These are phyloP conservation scores for Mionectes macconnelli DNA, from an alignment of 2,113 vertebrate species.

Conservation along the genomic window DNA sequence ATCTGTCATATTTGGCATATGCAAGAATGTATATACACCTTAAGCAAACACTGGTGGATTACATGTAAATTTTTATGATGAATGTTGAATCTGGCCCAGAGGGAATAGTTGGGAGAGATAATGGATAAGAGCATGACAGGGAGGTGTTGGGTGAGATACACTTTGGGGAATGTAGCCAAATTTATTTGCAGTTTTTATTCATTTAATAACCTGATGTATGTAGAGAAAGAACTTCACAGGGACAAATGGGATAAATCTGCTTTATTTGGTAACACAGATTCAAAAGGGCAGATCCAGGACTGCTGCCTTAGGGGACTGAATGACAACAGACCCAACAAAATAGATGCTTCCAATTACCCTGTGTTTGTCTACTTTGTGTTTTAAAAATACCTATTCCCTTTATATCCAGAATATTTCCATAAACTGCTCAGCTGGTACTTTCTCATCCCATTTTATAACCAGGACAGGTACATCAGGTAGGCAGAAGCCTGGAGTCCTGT, in stretches of 20 bases:
- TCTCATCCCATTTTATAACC: neutral
- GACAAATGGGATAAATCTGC: neutral
- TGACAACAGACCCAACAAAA: neutral
- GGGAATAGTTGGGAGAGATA: neutral
- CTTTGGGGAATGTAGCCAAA: neutral
- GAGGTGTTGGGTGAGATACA: neutral
- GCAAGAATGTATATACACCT: neutral
- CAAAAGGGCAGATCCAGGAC: neutral
- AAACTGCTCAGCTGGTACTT: neutral
- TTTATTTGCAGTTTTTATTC: conserved; percentile 6
- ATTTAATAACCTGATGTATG: neutral
- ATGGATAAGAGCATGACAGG: neutral
- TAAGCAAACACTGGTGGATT: neutral
- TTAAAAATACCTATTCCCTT: neutral
- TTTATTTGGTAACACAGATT: neutral
- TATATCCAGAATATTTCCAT: neutral
- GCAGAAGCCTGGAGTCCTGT: neutral
- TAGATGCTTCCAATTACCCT: neutral
- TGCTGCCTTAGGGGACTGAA: neutral
- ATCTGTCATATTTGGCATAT: neutral
- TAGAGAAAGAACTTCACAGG: neutral
- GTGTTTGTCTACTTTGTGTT: neutral
- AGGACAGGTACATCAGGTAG: neutral
- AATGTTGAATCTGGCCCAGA: neutral
- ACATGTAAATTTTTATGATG: neutral